Percentiles rank a stretch among this genome's conserved stretches.
These are phyloP conservation scores for Drosophila paramelanica DNA, from an alignment of 2,888 invertebrate genomes.

Conservation along the genomic window DNA sequence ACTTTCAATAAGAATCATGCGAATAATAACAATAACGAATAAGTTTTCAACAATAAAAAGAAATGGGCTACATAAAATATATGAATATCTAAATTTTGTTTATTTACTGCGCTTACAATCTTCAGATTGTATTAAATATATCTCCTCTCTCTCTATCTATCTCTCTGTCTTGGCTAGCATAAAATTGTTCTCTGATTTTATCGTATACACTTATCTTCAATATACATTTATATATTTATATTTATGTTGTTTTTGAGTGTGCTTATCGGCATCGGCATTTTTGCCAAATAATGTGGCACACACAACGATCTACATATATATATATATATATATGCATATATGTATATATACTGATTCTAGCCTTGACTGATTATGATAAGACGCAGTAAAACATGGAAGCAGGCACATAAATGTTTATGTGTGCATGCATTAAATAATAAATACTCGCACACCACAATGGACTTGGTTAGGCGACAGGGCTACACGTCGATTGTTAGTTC, in stretches of 20 bases:
- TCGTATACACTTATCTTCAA: neutral
- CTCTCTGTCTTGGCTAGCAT: too few relatives aligned
- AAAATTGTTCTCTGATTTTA: neutral
- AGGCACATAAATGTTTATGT: slow-evolving; percentile 2
- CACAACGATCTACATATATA: neutral
- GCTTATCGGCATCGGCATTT: neutral
- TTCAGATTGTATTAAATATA: too few relatives aligned
- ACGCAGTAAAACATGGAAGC: neutral
- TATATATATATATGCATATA: too few relatives aligned
- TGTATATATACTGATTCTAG: too few relatives aligned
- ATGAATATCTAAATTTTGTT: too few relatives aligned
- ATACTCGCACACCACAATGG: neutral
- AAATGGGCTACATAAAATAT: too few relatives aligned
- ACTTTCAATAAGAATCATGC: too few relatives aligned
- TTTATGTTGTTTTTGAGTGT: neutral
- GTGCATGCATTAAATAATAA: slow-evolving; percentile 1
- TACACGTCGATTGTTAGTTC: slow-evolving; percentile 12
- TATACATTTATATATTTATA: too few relatives aligned
- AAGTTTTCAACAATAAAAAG: too few relatives aligned
- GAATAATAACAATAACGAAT: too few relatives aligned
- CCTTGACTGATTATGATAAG: slow-evolving; percentile 57
- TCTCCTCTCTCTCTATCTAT: too few relatives aligned
- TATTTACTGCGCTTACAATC: too few relatives aligned
- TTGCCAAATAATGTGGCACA: slow-evolving; percentile 24
- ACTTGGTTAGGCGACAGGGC: neutral